Evolutionary conservation across 2,797 vertebrate genomes (phyloP).

Genomic region (Danio jaintianensis): DNA sequence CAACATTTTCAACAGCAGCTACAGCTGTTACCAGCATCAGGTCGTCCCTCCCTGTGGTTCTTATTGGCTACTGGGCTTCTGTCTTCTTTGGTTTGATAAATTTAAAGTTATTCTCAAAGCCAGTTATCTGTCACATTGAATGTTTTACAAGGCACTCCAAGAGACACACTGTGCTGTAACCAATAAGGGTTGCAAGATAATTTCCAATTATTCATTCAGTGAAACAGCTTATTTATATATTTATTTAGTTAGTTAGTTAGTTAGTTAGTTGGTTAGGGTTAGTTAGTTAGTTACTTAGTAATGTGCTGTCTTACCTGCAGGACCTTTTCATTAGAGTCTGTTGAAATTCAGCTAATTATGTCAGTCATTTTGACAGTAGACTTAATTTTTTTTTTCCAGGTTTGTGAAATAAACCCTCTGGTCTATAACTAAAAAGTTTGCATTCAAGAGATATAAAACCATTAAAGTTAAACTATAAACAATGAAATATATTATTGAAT

Average conservation of each 20-base stretch:
- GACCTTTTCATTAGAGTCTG: neutral
- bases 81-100: slow-evolving; percentile 49
- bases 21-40: slow-evolving; percentile 6
- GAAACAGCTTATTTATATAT: neutral
- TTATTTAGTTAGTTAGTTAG: no score
- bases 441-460: neutral
- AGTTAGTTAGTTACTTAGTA: no score
- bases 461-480: neutral
- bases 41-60: slow-evolving; percentile 4
- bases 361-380: neutral
- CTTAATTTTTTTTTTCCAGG: neutral
- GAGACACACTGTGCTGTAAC: slow-evolving; percentile 29
- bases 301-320: neutral
- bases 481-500: no score
- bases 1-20: slow-evolving; percentile 40
- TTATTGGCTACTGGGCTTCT: slow-evolving; percentile 18
- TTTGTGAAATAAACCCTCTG: neutral
- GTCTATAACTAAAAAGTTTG: neutral
- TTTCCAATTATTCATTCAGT: slow-evolving; percentile 36
- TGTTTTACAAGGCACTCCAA: slow-evolving; percentile 21
- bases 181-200: slow-evolving; percentile 17
- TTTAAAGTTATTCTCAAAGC: slow-evolving; percentile 30
- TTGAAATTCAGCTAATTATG: neutral
- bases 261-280: no score
- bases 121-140: slow-evolving; percentile 27